These are phyloP conservation scores for Trachops cirrhosus DNA, from an alignment of 2,797 vertebrate species.

Conservation along the genomic window DNA sequence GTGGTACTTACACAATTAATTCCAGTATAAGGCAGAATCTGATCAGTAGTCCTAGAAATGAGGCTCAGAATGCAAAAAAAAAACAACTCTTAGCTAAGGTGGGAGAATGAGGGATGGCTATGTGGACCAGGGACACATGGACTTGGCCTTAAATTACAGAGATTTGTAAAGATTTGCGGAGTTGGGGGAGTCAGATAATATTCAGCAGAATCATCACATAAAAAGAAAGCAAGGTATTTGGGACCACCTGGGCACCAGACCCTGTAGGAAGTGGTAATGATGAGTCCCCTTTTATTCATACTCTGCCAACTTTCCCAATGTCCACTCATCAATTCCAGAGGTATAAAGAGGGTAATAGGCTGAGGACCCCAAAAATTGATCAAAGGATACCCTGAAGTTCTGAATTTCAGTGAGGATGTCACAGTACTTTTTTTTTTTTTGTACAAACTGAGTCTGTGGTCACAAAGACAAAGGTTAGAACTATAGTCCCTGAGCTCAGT, in stretches of 20 bases:
- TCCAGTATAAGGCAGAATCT: neutral
- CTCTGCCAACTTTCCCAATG: neutral
- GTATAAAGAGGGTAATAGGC: neutral
- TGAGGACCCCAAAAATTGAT: neutral
- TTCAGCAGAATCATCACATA: neutral
- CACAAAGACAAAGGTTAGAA: neutral
- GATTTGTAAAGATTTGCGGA: neutral
- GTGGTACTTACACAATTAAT: neutral
- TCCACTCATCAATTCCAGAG: neutral
- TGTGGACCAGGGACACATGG: neutral
- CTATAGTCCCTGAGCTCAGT: neutral
- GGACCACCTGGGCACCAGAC: rapidly evolving
- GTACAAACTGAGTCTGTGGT: neutral
- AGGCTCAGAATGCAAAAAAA: neutral
- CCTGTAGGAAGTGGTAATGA: neutral
- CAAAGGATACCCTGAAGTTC: neutral
- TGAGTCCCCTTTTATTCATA: neutral
- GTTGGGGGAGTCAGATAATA: neutral
- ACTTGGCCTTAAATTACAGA: neutral
- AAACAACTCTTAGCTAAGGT: neutral
- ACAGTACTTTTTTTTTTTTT: neutral
- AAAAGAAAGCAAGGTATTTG: neutral
- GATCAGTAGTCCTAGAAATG: neutral
- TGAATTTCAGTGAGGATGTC: neutral
- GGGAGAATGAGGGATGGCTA: neutral